Percentiles rank a stretch among this genome's conserved stretches.
phyloP scores from a whole-genome alignment of 1,140 invertebrate genomes.

The Diorhabda sublineata region DNA sequence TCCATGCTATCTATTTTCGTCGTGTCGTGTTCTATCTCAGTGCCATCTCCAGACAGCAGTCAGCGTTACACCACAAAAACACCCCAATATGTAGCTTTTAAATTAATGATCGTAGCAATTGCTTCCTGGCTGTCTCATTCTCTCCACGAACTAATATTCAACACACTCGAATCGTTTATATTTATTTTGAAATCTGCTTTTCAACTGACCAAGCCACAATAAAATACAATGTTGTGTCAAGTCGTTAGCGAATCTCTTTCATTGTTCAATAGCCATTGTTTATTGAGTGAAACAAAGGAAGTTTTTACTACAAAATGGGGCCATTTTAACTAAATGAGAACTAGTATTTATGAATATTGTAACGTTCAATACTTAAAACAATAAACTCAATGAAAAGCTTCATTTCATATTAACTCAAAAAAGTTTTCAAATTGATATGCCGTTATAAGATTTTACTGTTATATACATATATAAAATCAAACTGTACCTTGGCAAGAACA shows the following conservation, averaged over 20 bases:
- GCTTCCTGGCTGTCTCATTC: conserved; percentile 43
- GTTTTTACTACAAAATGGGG: neutral
- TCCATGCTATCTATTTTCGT: conserved; percentile 42
- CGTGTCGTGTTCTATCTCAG: conserved; percentile 48
- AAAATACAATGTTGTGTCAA: conserved; percentile 43
- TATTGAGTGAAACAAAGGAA: neutral
- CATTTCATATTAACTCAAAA: too few species aligned
- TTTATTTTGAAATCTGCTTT: conserved; percentile 47
- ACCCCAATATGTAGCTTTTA: conserved; percentile 49
- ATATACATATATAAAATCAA: too few species aligned
- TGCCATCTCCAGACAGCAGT: conserved; percentile 50
- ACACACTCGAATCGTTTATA: conserved; percentile 38
- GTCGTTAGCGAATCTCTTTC: conserved; percentile 14
- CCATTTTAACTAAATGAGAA: neutral
- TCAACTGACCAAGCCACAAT: conserved; percentile 39
- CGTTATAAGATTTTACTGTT: too few species aligned
- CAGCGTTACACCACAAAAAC: conserved; percentile 49
- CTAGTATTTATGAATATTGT: neutral
- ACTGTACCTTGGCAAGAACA: too few species aligned
- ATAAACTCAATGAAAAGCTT: too few species aligned
- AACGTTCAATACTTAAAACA: too few species aligned
- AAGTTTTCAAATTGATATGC: too few species aligned
- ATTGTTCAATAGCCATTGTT: neutral
- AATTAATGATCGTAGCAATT: conserved; percentile 49
- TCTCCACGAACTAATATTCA: conserved; percentile 42